Evolutionary conservation across 2,888 invertebrate genomes (phyloP).

Genomic region (Ommatoiulus sabulosus): DNA sequence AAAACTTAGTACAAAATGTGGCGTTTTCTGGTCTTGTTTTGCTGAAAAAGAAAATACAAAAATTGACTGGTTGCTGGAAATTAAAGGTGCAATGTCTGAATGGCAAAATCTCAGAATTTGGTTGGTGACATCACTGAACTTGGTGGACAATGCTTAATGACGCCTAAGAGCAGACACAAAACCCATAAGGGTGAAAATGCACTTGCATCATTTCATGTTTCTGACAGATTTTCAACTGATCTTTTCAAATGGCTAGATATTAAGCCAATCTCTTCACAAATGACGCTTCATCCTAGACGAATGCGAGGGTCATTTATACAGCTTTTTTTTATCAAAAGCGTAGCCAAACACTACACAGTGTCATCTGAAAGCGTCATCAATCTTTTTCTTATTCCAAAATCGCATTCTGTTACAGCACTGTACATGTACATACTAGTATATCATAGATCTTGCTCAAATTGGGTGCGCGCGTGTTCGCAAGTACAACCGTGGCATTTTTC

Average conservation of each 20-base stretch:
- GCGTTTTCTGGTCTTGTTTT: too few relatives aligned
- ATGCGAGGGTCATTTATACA: background rate
- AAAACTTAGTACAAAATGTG: too few relatives aligned
- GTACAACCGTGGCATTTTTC: background rate
- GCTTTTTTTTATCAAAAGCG: background rate
- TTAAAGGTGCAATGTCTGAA: too few relatives aligned
- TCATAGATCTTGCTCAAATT: slow-evolving; percentile 8
- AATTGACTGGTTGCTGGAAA: too few relatives aligned
- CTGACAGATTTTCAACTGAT: slow-evolving; percentile 37
- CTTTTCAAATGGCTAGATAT: background rate
- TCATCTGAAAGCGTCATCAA: slow-evolving; percentile 17
- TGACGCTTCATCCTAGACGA: background rate
- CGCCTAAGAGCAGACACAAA: background rate
- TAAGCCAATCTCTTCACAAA: background rate
- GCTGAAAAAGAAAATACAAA: too few relatives aligned
- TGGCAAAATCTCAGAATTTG: background rate
- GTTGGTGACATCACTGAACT: background rate
- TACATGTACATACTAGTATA: background rate
- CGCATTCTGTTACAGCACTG: background rate
- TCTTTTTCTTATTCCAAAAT: slow-evolving; percentile 8
- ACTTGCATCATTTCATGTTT: background rate
- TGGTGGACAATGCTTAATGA: background rate
- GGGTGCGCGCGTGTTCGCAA: background rate
- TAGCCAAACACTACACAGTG: slow-evolving; percentile 2
- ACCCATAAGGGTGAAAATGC: background rate